Conservation (phyloP, 2,888 invertebrate species). For the Tethea ocularis region DNA sequence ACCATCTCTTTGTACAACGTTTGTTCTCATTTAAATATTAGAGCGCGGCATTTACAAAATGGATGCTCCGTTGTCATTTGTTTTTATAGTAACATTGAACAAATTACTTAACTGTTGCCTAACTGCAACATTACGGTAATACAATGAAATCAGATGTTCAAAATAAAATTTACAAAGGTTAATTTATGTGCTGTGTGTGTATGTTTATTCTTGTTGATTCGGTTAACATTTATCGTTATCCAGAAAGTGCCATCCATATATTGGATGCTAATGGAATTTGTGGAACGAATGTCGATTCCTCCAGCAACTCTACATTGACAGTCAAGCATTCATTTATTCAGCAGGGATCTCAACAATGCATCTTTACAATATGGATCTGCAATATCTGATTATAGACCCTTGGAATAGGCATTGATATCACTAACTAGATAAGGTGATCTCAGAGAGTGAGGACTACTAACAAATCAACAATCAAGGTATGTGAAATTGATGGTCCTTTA, state of each 20-base stretch:
- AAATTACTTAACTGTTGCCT: no score
- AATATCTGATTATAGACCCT: neutral
- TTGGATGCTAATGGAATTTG: neutral
- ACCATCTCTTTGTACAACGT: constrained; percentile 27
- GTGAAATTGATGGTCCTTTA: no score
- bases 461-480: no score
- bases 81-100: neutral
- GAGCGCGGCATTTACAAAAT: constrained; percentile 11
- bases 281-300: neutral
- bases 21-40: constrained; percentile 34
- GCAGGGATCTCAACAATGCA: neutral
- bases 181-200: no score
- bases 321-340: neutral
- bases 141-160: neutral
- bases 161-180: neutral
- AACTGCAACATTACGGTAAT: no score
- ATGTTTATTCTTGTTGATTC: neutral
- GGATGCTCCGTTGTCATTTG: neutral
- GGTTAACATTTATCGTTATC: no score
- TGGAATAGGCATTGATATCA: no score
- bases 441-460: no score
- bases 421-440: no score
- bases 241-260: neutral
- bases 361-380: neutral
- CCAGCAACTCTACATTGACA: neutral